Base-by-base conservation (phyloP, 2,888 invertebrate genomes). In the Leptopilina myrica region DNA sequence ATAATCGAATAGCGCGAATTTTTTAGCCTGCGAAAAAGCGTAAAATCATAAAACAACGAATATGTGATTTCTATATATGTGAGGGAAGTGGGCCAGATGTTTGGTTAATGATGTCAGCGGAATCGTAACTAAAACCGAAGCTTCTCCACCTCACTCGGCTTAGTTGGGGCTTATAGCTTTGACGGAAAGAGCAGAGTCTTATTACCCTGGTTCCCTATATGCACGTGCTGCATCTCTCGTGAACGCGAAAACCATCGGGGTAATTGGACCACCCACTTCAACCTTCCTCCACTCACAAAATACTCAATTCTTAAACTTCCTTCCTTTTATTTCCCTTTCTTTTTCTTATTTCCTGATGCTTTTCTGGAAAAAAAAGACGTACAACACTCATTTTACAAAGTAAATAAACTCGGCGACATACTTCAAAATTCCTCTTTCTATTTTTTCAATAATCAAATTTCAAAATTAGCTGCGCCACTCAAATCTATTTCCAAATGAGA, bases 31-130 rank as follows among this genome's bases (percentile, higher is more conserved):
- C 43, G 12, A 49, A 11, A 9, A 9, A 11, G 49, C 3, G 49
- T 49, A 49, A 49, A 49, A 49, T 49, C 49, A 12, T 49, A 49
- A 49, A 49, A 49, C 49, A 49, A 49, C 49, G 49, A 49, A 49
- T 49, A 11, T 49, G 49, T 49, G 78, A 53, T 77, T 69, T 76
- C 20, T 62, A 64, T 43, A 64, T 76, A 11, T 56, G 76, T n/a
- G 76, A 64, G 76, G 77, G 84, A 87, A 88, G 87, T 87, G 86
- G 87, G 83, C 88, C 91, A 91, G 91, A 91, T 91, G 91, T 91
- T 91, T 89, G 91, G 91, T 90, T 91, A 91, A 91, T 91, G 91
- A 91, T 91, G 91, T 91, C 91, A 91, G 90, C 90, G 88, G 88
- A 91, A 91, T 90, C 90, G 91, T 91, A 91, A 91, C 90, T 88